phyloP scores from a whole-genome alignment of 2,113 vertebrate genomes.

The Trogon surrucura region DNA sequence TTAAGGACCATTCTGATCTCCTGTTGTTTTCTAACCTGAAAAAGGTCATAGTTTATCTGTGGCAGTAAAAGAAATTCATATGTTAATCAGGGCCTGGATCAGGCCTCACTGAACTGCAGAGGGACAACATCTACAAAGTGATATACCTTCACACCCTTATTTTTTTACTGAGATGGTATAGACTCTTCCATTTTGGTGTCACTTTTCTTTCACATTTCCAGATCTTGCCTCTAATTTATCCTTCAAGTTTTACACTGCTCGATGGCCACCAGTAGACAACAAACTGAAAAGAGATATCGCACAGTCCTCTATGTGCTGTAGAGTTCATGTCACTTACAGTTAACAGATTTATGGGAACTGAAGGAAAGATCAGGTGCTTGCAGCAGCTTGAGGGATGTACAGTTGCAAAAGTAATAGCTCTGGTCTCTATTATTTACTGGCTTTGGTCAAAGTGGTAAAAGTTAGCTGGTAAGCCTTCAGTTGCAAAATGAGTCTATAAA shows the following conservation, averaged over 20 bases:
- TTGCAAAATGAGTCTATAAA: neutral
- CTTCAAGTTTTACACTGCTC: neutral
- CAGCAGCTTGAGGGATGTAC: neutral
- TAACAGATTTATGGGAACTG: neutral
- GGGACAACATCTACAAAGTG: neutral
- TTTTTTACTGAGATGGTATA: neutral
- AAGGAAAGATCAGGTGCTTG: neutral
- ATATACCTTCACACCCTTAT: neutral
- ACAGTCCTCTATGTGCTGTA: neutral
- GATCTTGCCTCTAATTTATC: neutral
- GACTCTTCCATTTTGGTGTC: neutral
- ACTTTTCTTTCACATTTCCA: neutral
- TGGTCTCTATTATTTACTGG: neutral
- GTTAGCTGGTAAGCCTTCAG: neutral
- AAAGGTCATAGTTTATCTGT: neutral
- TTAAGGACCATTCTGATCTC: neutral
- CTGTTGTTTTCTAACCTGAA: neutral
- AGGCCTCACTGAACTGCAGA: neutral
- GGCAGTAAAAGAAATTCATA: neutral
- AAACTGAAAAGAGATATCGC: neutral
- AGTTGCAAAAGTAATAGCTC: neutral
- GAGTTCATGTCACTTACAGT: neutral
- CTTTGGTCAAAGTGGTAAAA: neutral
- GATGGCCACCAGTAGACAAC: neutral
- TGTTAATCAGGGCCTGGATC: neutral